phyloP scores from a whole-genome alignment of 2,888 invertebrate species.

The Drosophila colorata region DNA sequence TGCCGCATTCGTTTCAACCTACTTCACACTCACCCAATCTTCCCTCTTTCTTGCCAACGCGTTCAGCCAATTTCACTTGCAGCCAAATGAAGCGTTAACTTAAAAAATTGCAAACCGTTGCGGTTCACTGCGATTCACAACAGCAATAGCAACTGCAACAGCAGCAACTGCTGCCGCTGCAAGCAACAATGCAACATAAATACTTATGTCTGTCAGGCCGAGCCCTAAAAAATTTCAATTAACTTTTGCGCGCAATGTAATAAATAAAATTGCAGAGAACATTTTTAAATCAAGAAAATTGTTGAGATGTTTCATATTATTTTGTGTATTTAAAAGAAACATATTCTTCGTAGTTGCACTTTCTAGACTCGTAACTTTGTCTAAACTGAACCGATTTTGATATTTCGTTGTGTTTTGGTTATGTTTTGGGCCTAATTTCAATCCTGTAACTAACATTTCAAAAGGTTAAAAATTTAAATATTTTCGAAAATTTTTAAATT shows the following conservation, averaged over 20 bases:
- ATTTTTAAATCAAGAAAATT: conserved; percentile 7
- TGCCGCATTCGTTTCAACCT: conserved; percentile 17
- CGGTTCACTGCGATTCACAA: conserved; percentile 69
- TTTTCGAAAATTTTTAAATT: too few species aligned
- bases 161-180: conserved; percentile 30
- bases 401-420: too few species aligned
- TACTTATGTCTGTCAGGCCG: conserved; percentile 46
- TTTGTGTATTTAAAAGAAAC: not conserved
- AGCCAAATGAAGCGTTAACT: conserved; percentile 77
- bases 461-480: too few species aligned
- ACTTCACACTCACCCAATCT: not conserved
- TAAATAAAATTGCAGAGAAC: conserved; percentile 18
- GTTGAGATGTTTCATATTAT: conserved; percentile 2
- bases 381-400: too few species aligned
- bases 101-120: conserved; percentile 72
- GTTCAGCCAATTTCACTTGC: conserved; percentile 63
- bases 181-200: conserved; percentile 59
- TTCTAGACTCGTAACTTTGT: too few species aligned
- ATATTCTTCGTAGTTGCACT: too few species aligned
- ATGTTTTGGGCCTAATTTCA: too few species aligned
- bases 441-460: too few species aligned
- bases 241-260: conserved; percentile 55
- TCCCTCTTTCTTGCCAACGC: not conserved
- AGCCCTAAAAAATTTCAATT: conserved; percentile 75
- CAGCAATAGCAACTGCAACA: conserved; percentile 26